Evolutionary conservation across 1,140 invertebrate genomes (phyloP), one percentile per base, ranked within the genome.

Genomic region (Calliphora vicina): DNA sequence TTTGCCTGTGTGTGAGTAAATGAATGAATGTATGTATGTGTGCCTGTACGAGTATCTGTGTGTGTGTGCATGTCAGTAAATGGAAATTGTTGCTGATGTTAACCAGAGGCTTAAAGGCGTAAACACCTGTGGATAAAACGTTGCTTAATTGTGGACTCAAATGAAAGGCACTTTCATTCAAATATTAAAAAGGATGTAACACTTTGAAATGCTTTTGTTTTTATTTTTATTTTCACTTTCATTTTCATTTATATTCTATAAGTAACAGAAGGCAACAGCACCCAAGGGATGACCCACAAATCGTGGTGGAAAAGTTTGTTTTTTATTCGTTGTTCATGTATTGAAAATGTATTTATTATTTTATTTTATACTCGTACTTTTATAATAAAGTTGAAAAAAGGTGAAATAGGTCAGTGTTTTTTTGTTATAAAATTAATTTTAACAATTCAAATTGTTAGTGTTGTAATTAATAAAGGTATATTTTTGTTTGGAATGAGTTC

Each of bases 31-130:
- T 6, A n/a, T 17, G 50, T 1, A n/a, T n/a, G 50, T 23, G 61
- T 20, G n/a, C n/a, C n/a, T n/a, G n/a, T n/a, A n/a, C n/a, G n/a
- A n/a, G n/a, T n/a, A n/a, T n/a, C n/a, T 23, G 57, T 23, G 45
- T 23, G 57, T 67, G 17, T 67, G n/a, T 67, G 4, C 23, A 20
- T 67, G n/a, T 1, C 45, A 50, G 45, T 4, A 50, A 50, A 50
- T 35, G 35, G 35, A 50, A 50, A 23, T 23, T 67, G 20, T 67
- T 67, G 61, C 61, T 67, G 50, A 57, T 57, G 50, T 17, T 23
- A 67, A 20, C 61, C 61, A 67, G n/a, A 67, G 20, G 61, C 61
- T 67, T 67, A 67, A 67, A 67, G 20, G 61, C 61, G 61, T 67
- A 67, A 67, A 67, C 61, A 67, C 61, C 61, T 67, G 61, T 67